Evolutionary conservation across 2,797 vertebrate species (phyloP).

Genomic region (Lepilemur ruficaudatus): DNA sequence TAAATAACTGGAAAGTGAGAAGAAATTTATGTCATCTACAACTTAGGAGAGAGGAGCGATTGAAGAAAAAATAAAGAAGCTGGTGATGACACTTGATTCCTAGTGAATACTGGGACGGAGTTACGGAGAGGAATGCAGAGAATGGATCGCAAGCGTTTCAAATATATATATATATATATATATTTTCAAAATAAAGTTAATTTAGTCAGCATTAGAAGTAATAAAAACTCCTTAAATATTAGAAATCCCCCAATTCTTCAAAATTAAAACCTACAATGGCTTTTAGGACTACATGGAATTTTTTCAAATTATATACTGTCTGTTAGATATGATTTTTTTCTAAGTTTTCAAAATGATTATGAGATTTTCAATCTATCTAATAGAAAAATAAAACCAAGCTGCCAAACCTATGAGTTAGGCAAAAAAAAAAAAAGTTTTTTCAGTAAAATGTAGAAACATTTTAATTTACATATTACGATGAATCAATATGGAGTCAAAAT

Average conservation of each 20-base stretch:
- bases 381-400: slow-evolving; percentile 60
- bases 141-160: neutral
- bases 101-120: neutral
- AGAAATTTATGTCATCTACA: neutral
- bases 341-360: slow-evolving; percentile 17
- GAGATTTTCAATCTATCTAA: slow-evolving; percentile 36
- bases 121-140: neutral
- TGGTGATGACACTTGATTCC: neutral
- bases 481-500: slow-evolving; percentile 74
- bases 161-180: neutral
- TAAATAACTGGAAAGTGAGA: neutral
- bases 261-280: neutral
- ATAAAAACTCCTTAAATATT: neutral
- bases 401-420: slow-evolving; percentile 51
- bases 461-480: slow-evolving; percentile 85
- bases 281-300: neutral
- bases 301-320: neutral
- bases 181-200: neutral
- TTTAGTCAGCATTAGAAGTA: neutral
- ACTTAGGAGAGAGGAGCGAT: neutral
- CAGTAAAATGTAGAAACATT: slow-evolving; percentile 84
- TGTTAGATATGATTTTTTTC: no score
- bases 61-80: neutral
- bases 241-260: neutral
- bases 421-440: slow-evolving; percentile 27